Evolutionary conservation across 2,113 vertebrate genomes (phyloP), one percentile per base, ranked within the genome.

Genomic region (Scatophagus argus): DNA sequence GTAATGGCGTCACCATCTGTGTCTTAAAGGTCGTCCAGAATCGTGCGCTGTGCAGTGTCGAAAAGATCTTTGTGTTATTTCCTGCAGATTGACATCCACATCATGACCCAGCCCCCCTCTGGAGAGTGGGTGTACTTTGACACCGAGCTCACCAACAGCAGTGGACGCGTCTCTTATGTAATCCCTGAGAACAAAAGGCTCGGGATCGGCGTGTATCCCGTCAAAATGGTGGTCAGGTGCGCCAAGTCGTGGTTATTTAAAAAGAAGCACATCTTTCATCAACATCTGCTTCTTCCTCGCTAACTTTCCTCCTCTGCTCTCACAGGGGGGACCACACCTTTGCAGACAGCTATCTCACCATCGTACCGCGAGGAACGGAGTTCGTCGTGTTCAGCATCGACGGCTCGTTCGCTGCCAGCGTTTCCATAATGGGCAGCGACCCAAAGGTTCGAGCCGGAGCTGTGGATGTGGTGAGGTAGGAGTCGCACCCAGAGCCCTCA

Each of bases 401-500:
- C 0, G 98, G 98, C 25, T 99, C 98, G 17, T 99, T 99, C 11
- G 97, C 98, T 0, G 98, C 98, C 88, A 99, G 98, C 0, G 97
- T 99, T n/a, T 99, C 98, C 60, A 99, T 99, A 89, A 99, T 99
- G 98, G 98, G 98, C 83, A 99, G 98, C 0, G 98, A 99, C 91
- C 98, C 98, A 69, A 99, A 99, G 90, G 98, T 99, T 80, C 93
- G 98, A 3, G 97, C 98, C 0, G 98, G 98, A 51, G 98, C 98
- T 0, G 98, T 99, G 34, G 98, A 99, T 0, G 98, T 99, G 63
- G 98, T 99, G 82, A 97, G 98, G 98, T 99, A 86, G 86, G 94
- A 51, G 23, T 31, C 21, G 6, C 1, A 12, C n/a, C 2, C 44
- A 3, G 1, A 27, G 17, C 27, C 13, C 41, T 27, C 32, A 19